phyloP scores from a whole-genome alignment of 1,140 invertebrate genomes.

The Leptonema lineaticorne region DNA sequence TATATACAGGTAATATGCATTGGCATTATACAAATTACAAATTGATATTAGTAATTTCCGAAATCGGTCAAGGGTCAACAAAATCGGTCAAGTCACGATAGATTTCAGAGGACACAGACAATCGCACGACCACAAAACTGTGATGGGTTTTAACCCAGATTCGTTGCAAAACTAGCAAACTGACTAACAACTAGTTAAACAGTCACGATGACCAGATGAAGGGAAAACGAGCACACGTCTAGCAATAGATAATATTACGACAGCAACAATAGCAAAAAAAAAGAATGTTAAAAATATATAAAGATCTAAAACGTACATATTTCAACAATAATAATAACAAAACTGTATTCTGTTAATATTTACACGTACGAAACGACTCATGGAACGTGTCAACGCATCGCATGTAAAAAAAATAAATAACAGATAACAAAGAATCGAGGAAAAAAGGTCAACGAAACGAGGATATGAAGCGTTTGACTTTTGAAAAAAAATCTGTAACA shows the following conservation, averaged over 20 bases:
- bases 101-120: not conserved
- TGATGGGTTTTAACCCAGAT: conserved; percentile 4
- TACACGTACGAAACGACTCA: not conserved
- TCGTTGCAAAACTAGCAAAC: not conserved
- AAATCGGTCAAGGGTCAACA: conserved; percentile 10
- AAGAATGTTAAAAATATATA: conserved; percentile 3
- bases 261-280: not conserved
- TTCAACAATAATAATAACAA: conserved; percentile 2
- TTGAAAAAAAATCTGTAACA: conserved; percentile 7
- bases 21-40: too few relatives aligned
- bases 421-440: conserved; percentile 23
- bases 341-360: conserved; percentile 4
- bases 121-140: not conserved
- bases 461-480: conserved; percentile 2
- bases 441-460: conserved; percentile 23
- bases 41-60: not conserved
- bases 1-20: too few relatives aligned
- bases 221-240: conserved; percentile 12
- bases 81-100: conserved; percentile 2
- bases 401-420: not conserved
- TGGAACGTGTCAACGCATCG: conserved; percentile 4
- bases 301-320: too few relatives aligned
- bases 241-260: not conserved
- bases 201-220: conserved; percentile 14
- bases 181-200: too few relatives aligned